Percentiles rank a stretch among this genome's conserved stretches.
phyloP scores from a whole-genome alignment of 1,140 invertebrate genomes.

The Pseudoatta argentina region DNA sequence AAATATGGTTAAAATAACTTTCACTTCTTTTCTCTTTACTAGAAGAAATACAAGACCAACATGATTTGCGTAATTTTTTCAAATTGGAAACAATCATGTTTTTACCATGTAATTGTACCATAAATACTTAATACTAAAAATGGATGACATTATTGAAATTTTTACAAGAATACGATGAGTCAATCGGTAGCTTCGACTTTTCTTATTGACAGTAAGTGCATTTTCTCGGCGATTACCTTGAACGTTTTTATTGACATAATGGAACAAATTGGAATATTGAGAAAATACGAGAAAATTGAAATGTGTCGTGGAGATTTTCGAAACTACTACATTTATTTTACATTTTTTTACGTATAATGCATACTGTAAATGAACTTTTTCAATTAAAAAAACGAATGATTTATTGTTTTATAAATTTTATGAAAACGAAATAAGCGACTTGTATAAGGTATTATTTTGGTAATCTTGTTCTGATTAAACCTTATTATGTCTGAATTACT shows the following conservation, averaged over 20 bases:
- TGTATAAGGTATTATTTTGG: neutral
- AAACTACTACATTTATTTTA: conserved; percentile 47
- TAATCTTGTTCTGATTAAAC: conserved; percentile 7
- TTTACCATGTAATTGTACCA: neutral
- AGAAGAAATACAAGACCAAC: neutral
- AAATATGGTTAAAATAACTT: neutral
- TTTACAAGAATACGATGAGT: neutral
- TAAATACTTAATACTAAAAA: neutral
- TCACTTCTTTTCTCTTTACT: neutral
- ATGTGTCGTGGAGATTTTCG: conserved; percentile 56
- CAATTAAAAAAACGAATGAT: neutral
- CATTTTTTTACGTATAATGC: neutral
- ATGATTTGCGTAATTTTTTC: neutral
- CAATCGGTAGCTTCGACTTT: neutral
- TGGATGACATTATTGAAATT: neutral
- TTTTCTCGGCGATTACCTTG: conserved; percentile 3
- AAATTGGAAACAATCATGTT: neutral
- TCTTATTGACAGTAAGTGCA: neutral
- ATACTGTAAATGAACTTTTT: neutral
- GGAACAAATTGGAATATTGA: conserved; percentile 59
- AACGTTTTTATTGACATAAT: conserved; percentile 32
- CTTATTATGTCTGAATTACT: neutral
- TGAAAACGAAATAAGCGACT: neutral
- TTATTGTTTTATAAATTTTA: neutral
- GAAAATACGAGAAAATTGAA: conserved; percentile 60